Evolutionary conservation across 1,140 invertebrate genomes (phyloP).

Genomic region (Neelides sp.): DNA sequence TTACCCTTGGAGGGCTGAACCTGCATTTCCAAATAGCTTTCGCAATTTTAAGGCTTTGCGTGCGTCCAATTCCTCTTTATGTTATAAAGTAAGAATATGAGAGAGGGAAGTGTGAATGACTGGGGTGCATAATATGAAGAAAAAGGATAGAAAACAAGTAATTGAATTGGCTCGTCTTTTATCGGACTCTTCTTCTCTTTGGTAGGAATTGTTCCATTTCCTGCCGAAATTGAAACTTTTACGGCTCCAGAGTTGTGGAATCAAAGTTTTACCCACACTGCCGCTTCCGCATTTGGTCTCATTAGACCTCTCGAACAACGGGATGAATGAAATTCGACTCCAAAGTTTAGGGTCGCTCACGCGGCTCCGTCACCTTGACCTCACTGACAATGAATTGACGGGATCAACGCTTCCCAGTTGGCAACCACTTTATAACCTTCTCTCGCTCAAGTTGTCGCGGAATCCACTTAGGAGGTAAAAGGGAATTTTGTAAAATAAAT

Average conservation of each 20-base stretch:
- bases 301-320: constrained; percentile 26
- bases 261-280: constrained; percentile 56
- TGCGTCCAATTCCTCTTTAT: too few relatives aligned
- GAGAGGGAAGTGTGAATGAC: constrained; percentile 1
- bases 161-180: background rate
- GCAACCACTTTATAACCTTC: constrained; percentile 47
- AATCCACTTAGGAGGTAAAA: constrained; percentile 46
- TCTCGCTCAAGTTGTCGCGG: constrained; percentile 58
- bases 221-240: constrained; percentile 62
- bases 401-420: constrained; percentile 19
- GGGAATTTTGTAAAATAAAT: background rate
- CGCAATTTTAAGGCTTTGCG: too few relatives aligned
- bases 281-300: constrained; percentile 53
- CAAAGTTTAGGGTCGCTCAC: constrained; percentile 22
- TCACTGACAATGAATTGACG: constrained; percentile 31
- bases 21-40: too few relatives aligned
- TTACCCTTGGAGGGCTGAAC: too few relatives aligned
- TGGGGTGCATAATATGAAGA: constrained; percentile 1
- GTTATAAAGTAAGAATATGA: constrained; percentile 2
- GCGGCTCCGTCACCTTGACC: constrained; percentile 31
- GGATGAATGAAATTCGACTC: constrained; percentile 21
- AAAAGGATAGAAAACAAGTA: background rate
- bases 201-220: constrained; percentile 66
- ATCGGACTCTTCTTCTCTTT: constrained; percentile 4
- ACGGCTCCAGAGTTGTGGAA: constrained; percentile 56